Evolutionary conservation across 1,140 invertebrate genomes (phyloP).

Genomic region (Andrena cerasifolii): DNA sequence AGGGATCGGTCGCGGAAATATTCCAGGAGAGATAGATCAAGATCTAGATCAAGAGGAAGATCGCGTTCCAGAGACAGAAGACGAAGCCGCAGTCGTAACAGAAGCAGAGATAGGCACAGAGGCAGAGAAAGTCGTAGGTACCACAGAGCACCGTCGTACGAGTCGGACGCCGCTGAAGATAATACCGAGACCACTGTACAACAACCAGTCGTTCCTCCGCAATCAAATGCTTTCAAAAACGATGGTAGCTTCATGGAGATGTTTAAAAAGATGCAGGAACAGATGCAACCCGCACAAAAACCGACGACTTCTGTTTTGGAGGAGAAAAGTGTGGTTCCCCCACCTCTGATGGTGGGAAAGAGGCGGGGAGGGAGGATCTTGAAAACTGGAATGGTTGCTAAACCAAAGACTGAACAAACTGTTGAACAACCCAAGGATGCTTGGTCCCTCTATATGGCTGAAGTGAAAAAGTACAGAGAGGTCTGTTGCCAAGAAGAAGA

Average conservation of each 20-base stretch:
- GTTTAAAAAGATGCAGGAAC: constrained; percentile 94
- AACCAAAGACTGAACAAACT: constrained; percentile 87
- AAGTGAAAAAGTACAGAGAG: constrained; percentile 96
- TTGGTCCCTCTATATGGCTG: constrained; percentile 95
- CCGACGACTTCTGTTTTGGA: constrained; percentile 75
- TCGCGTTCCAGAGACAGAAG: constrained; percentile 73
- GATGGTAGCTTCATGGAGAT: constrained; percentile 95
- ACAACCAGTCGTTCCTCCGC: constrained; percentile 67
- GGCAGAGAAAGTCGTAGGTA: constrained; percentile 71
- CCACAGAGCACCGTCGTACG: constrained; percentile 69
- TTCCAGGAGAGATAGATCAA: constrained; percentile 74
- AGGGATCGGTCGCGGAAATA: constrained; percentile 69
- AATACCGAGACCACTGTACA: constrained; percentile 59
- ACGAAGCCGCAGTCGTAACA: constrained; percentile 76
- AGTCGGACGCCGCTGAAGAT: constrained; percentile 68
- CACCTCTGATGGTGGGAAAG: constrained; percentile 89
- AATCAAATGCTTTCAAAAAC: constrained; percentile 89
- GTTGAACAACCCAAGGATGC: constrained; percentile 90
- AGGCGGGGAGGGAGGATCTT: constrained; percentile 92
- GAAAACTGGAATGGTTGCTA: constrained; percentile 95
- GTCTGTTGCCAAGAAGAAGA: constrained; percentile 95
- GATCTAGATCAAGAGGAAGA: constrained; percentile 68
- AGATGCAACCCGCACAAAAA: constrained; percentile 76
- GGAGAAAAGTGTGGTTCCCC: constrained; percentile 81
- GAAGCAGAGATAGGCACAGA: constrained; percentile 72